Percentiles rank a stretch among this genome's conserved stretches.
Conservation (phyloP, 2,888 invertebrate genomes). For the Apomyelois bistriatella region DNA sequence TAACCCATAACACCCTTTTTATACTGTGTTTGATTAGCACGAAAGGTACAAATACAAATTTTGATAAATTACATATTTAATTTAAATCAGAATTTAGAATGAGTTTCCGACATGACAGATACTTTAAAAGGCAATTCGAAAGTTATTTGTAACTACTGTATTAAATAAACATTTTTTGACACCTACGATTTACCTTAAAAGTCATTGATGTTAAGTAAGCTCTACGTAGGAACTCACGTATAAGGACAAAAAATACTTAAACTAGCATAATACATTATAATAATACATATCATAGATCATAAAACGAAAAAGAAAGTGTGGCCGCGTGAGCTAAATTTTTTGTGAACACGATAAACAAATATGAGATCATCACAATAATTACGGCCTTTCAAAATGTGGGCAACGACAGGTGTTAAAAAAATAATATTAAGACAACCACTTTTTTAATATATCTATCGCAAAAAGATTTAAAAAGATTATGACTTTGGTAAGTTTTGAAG, state of each 20-base stretch:
- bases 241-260: constrained; percentile 1
- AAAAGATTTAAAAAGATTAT: too few relatives aligned
- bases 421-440: not conserved
- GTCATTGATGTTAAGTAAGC: not conserved
- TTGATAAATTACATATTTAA: too few relatives aligned
- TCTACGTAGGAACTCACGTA: not conserved
- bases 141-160: not conserved
- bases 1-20: too few relatives aligned
- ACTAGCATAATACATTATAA: not conserved
- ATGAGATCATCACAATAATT: constrained; percentile 12
- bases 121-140: constrained; percentile 4
- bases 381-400: constrained; percentile 4
- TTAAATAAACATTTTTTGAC: not conserved
- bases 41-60: too few relatives aligned
- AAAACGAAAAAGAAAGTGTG: constrained; percentile 12
- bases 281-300: not conserved
- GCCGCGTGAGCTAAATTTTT: constrained; percentile 8
- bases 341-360: constrained; percentile 4
- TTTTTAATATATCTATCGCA: too few relatives aligned
- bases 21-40: too few relatives aligned
- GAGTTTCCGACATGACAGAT: not conserved
- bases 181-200: not conserved
- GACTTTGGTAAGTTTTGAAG: too few relatives aligned
- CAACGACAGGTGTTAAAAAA: not conserved
- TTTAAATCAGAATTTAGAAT: too few relatives aligned